Conservation (phyloP, 2,113 vertebrate species). For the Oostethus manadensis region DNA sequence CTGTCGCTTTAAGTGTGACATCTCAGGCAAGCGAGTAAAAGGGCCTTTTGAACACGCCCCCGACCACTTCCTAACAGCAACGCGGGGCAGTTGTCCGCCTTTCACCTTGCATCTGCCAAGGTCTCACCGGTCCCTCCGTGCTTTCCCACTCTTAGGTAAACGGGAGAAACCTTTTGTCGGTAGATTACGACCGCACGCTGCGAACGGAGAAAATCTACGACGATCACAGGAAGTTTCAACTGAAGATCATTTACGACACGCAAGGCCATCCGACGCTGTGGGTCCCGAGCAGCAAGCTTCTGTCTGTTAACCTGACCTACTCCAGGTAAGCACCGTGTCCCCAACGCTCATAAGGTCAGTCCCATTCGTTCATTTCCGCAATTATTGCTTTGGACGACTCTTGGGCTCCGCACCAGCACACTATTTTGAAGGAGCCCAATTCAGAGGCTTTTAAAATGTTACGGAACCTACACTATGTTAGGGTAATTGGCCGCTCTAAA, state of each 20-base stretch:
- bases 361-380: not conserved
- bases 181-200: slow-evolving; percentile 91
- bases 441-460: too few species aligned
- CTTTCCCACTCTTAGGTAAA: slow-evolving; percentile 81
- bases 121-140: not conserved
- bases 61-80: not conserved
- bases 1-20: not conserved
- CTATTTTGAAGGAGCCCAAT: too few species aligned
- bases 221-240: slow-evolving; percentile 94
- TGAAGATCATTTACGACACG: slow-evolving; percentile 90
- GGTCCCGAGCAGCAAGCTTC: slow-evolving; percentile 95
- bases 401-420: too few species aligned
- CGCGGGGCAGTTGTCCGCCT: not conserved
- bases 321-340: slow-evolving; percentile 65
- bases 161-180: slow-evolving; percentile 93
- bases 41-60: not conserved
- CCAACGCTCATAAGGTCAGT: not conserved
- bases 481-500: too few species aligned
- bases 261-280: slow-evolving; percentile 93
- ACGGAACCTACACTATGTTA: too few species aligned
- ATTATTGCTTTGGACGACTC: too few species aligned
- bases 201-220: slow-evolving; percentile 98
- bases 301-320: slow-evolving; percentile 94
- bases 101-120: not conserved
- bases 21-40: too few species aligned